Evolutionary conservation across 1,140 invertebrate species (phyloP), one percentile per base, ranked within the genome.

Genomic region (Idris sp.): DNA sequence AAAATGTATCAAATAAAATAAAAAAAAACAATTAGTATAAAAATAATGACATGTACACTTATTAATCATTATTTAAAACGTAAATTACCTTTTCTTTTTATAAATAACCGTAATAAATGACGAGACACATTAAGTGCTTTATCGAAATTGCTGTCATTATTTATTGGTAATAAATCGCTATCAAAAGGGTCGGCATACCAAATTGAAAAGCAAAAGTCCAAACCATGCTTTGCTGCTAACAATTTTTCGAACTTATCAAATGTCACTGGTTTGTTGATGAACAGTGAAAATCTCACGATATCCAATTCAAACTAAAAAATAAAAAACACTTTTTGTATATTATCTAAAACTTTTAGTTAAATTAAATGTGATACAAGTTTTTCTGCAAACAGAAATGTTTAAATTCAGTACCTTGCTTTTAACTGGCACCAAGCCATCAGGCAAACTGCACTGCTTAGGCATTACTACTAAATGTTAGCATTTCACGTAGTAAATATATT

Each of bases 101-200:
- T 91, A 64, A 97, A 93, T 74, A 98, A 90, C 82, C 96, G 91
- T 7, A 99, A 88, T 8, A 98, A 82, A 0, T 95, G 95, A 80
- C 92, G 92, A 0, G 96, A 93, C 59, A 93, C 95, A 44, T 92
- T 89, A 2, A 99, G 83, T 0, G 97, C 97, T 81, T 94, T 90
- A 7, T 91, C 91, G 62, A 96, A 91, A 87, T 98, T 99, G 80
- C 98, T 97, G 87, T 99, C 95, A 89, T 99, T 99, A 85, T 98
- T 99, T 74, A 99, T 99, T 0, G 98, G 98, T 71, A 99, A 87
- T 38, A 98, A 88, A 87, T 99, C 97, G 38, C 97, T 97, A 86
- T 99, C 96, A n/a, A n/a, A n/a, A n/a, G 95, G 95, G 89, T 99
- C 97, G 4, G 96, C 97, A 83, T 99, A 99, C 38, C 94, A 96